A percentile compares a stretch with the other conserved stretches of the same genome.
Evolutionary conservation across 2,797 vertebrate species (phyloP).

Genomic region (Halcyon badia): DNA sequence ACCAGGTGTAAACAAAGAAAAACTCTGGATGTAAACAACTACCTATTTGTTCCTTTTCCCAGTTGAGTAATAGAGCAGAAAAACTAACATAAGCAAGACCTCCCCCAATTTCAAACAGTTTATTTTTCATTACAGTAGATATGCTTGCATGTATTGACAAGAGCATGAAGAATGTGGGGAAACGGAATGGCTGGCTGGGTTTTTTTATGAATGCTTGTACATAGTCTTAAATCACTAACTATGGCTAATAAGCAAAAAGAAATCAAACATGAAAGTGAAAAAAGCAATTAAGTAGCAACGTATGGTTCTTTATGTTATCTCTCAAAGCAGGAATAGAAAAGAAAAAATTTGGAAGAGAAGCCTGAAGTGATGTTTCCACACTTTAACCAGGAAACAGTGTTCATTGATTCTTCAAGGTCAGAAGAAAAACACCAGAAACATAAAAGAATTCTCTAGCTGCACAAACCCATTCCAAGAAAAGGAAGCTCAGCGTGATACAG

Average conservation of each 20-base stretch:
- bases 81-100: not conserved
- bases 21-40: not conserved
- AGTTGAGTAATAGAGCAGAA: not conserved
- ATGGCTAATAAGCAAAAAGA: not conserved
- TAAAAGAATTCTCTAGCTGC: not conserved
- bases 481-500: not conserved
- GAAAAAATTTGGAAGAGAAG: not conserved
- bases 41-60: not conserved
- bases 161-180: not conserved
- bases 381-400: not conserved
- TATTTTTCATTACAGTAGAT: not conserved
- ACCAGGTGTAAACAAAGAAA: not conserved
- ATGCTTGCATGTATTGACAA: not conserved
- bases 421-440: constrained; percentile 6
- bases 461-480: not conserved
- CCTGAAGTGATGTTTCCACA: not conserved
- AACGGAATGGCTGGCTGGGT: not conserved
- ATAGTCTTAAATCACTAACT: not conserved
- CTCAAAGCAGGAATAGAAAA: not conserved
- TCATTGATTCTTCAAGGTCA: constrained; percentile 12
- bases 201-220: not conserved
- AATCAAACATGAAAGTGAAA: not conserved
- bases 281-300: not conserved
- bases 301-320: not conserved
- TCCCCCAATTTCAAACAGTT: not conserved